Evolutionary conservation across 2,113 vertebrate genomes (phyloP).

Genomic region (Melanotaenia duboulayi): DNA sequence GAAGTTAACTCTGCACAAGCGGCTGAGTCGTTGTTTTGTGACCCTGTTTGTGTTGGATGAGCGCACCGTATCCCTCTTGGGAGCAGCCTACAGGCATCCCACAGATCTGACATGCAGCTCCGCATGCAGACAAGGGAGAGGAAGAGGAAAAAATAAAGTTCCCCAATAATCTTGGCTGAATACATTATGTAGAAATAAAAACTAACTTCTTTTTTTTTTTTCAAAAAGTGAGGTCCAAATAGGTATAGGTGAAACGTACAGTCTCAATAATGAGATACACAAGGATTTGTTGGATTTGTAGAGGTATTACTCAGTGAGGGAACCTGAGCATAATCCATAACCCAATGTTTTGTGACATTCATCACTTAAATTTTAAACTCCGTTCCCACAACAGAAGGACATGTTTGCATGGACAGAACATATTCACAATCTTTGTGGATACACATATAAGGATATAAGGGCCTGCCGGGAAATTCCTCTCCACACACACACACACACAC

Average conservation of each 20-base stretch:
- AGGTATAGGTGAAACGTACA: constrained; percentile 48
- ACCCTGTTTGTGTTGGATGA: constrained; percentile 85
- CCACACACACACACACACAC: not conserved
- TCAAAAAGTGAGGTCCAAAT: constrained; percentile 61
- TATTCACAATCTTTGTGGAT: constrained; percentile 58
- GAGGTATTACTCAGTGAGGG: not conserved
- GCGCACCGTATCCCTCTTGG: constrained; percentile 74
- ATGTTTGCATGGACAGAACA: constrained; percentile 48
- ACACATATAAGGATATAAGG: constrained; percentile 41
- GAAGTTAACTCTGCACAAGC: constrained; percentile 75
- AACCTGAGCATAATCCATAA: not conserved
- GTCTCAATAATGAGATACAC: constrained; percentile 4
- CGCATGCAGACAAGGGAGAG: constrained; percentile 56
- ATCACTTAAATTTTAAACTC: constrained; percentile 3
- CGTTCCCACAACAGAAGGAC: constrained; percentile 14
- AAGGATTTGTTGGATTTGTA: constrained; percentile 20
- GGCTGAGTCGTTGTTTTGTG: constrained; percentile 78
- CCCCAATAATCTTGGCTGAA: constrained; percentile 77
- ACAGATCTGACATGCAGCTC: constrained; percentile 81
- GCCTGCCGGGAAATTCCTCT: constrained; percentile 43
- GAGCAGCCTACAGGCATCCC: constrained; percentile 83
- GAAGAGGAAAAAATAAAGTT: constrained; percentile 53
- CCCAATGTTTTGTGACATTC: constrained; percentile 32
- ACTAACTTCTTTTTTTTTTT: constrained; percentile 66
- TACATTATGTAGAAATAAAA: constrained; percentile 77